Evolutionary conservation across 2,797 vertebrate species (phyloP), one percentile per base, ranked within the genome.

Genomic region (Trachurus trachurus): DNA sequence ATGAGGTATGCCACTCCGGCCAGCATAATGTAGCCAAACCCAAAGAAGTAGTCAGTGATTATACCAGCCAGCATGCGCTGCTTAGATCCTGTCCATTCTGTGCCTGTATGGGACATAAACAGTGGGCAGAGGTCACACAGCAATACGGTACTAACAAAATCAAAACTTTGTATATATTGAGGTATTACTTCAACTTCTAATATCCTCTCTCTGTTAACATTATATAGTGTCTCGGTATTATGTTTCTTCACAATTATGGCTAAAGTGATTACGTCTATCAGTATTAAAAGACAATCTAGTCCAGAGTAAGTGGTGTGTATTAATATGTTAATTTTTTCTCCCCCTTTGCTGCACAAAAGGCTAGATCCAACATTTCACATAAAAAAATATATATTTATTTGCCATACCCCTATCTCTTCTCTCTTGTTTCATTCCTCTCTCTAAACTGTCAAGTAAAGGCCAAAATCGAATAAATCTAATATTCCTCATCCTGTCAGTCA

Each of bases 71-170:
- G 72, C 22, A 96, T 95, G 15, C 96, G 92, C 9, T 92, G 54
- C 22, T 93, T 94, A 0, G 90, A 79, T 2, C 96, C 96, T 0
- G 96, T 93, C 97, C 97, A 98, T 67, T 97, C 96, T 2, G 96
- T 94, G 66, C 93, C 97, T 97, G 83, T 2, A 66, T 3, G 34
- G 13, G 60, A 16, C 13, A 68, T 49, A 37, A 80, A 50, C 40
- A 70, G 34, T 37, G 16, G 37, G 45, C 26, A 49, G n/a, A 40
- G 21, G 39, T 53, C 11, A 64, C 26, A 80, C 5, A 29, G n/a
- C 17, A 6, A 3, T 26, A 26, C 26, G 26, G 26, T 5, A 37
- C 26, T 44, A 39, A 52, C 42, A 64, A 22, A 37, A 16, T 16
- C 4, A 5, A 44, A 37, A 37, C 34, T 9, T 6, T 37, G 34